Base-by-base conservation (phyloP, 2,888 invertebrate species). In the Aporophyla nigra region DNA sequence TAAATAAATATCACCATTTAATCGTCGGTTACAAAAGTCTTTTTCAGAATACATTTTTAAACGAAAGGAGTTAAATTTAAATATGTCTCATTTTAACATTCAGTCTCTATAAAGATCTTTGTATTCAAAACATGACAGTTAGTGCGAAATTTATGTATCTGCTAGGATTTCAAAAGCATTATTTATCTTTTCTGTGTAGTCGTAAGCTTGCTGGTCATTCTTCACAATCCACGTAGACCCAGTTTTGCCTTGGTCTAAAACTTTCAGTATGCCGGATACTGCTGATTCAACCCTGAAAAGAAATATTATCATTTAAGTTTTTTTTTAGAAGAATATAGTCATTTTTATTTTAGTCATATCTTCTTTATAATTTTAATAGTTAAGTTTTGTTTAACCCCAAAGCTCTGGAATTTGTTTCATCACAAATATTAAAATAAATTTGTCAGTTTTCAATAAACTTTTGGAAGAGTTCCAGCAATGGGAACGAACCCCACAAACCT, bases 191-290 rank as follows among this genome's bases (percentile, higher is more conserved):
- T 85, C 85, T 5, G 95, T 92, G 71, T 92, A 92, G 78, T 96
- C 93, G 70, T 91, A 88, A 6, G 96, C 94, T 49, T 92, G 91
- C 78, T 93, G 92, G 87, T 96, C 94, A 79, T 94, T 89, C 56
- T 95, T 93, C 51, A 96, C 92, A 80, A 95, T 92, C 96, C 96
- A 96, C 27, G 94, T 95, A 24, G 94, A 92, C 10, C 96, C 94
- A 80, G 90, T 94, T 54, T 87, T 87, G 7, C 93, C 96, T 78
- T 88, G 86, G 62, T 92, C 92, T 78, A 96, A 93, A 78, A 94
- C 95, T 61, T 94, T 91, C 78, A 96, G 85, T 84, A 96, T 94
- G 49, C 96, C 96, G 9, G 88, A 89, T 43, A 93, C 96, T 76
- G 96, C 96, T 70, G 96, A 96, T 74, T 91, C 91, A 66, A 96